Percentiles rank a stretch among this genome's conserved stretches.
These are phyloP conservation scores for Rhopalosiphum nymphaeae DNA, from an alignment of 2,888 invertebrate species.

Conservation along the genomic window DNA sequence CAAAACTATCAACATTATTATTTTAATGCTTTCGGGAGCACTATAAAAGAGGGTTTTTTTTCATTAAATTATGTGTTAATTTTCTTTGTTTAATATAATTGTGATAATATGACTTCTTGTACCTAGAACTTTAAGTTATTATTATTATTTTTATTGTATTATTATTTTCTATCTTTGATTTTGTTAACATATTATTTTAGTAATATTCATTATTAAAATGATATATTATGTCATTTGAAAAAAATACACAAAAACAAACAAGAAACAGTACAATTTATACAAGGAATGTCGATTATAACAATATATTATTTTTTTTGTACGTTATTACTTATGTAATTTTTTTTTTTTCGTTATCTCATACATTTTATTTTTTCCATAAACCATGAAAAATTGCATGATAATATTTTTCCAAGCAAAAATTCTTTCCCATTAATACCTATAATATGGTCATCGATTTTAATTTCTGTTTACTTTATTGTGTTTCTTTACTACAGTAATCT, in stretches of 20 bases:
- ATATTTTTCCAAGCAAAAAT: background rate
- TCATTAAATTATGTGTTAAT: background rate
- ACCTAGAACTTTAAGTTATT: constrained; percentile 1
- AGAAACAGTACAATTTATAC: constrained; percentile 4
- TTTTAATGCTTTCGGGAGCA: background rate
- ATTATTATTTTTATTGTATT: background rate
- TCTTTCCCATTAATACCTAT: background rate
- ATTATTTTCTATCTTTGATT: constrained; percentile 7
- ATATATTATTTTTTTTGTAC: constrained; percentile 20
- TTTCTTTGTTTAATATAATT: background rate
- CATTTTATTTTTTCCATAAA: background rate
- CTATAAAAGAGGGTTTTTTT: background rate
- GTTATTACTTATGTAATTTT: background rate
- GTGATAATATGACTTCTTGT: constrained; percentile 18
- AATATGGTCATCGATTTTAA: background rate
- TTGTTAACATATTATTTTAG: background rate
- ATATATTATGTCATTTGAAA: background rate
- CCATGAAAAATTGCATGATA: background rate
- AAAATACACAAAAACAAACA: background rate
- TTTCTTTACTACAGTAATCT: background rate
- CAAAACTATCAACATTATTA: too few species aligned
- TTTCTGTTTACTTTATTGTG: background rate
- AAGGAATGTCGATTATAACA: background rate
- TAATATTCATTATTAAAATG: background rate
- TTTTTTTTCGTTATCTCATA: background rate